Evolutionary conservation across 2,113 vertebrate species (phyloP).

Genomic region (Hirundichthys speculiger): DNA sequence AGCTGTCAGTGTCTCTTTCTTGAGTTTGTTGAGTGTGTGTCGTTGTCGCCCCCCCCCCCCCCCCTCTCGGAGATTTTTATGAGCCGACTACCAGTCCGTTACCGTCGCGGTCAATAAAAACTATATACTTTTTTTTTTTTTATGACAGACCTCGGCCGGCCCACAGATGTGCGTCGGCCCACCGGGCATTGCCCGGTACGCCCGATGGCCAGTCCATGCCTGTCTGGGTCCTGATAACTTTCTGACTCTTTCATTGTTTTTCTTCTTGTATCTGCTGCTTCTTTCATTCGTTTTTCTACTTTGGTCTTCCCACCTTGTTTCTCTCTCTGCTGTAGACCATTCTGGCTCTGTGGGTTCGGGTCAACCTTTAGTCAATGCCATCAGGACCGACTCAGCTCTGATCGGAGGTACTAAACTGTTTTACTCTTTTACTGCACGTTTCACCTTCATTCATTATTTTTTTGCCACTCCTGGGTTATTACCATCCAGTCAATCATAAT

Average conservation of each 20-base stretch:
- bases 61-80: too few species aligned
- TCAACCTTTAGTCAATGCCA: constrained; percentile 88
- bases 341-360: constrained; percentile 88
- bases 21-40: too few species aligned
- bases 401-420: constrained; percentile 89
- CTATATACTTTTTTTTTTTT: too few species aligned
- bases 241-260: not conserved
- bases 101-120: too few species aligned
- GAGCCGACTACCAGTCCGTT: too few species aligned
- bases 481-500: not conserved
- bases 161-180: too few species aligned
- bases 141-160: too few species aligned
- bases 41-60: too few species aligned
- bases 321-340: constrained; percentile 85
- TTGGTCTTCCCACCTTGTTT: not conserved
- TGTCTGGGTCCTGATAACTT: not conserved
- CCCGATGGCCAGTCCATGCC: not conserved
- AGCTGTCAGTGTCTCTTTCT: too few species aligned
- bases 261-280: not conserved
- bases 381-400: constrained; percentile 90
- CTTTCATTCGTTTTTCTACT: constrained; percentile 10
- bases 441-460: too few species aligned
- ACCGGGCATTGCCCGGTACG: too few species aligned
- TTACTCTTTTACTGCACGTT: not conserved
- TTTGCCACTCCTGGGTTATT: too few species aligned